phyloP scores from a whole-genome alignment of 2,888 invertebrate species.

The Diogma glabrata region DNA sequence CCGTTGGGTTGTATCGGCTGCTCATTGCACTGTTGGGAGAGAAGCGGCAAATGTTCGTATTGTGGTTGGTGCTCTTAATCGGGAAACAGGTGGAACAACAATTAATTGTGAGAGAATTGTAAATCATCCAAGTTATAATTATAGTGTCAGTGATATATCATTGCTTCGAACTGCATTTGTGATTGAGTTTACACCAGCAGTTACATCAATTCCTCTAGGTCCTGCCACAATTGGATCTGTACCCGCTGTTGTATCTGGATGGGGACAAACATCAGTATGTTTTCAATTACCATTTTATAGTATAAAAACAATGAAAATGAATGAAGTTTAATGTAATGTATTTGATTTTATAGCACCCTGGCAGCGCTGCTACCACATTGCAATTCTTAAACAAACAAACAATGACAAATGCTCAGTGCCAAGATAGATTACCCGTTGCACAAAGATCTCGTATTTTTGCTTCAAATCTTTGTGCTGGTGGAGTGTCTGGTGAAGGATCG shows the following conservation, averaged over 20 bases:
- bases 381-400: constrained; percentile 5
- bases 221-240: background rate
- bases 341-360: too few relatives aligned
- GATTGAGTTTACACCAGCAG: constrained; percentile 5
- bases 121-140: constrained; percentile 14
- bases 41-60: constrained; percentile 10
- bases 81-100: background rate
- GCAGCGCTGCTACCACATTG: constrained; percentile 6
- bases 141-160: constrained; percentile 13
- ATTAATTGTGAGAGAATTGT: constrained; percentile 9
- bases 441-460: constrained; percentile 30
- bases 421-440: constrained; percentile 21
- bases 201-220: constrained; percentile 9
- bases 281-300: too few relatives aligned
- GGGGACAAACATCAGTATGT: constrained; percentile 15
- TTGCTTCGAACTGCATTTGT: background rate
- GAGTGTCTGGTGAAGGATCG: constrained; percentile 21
- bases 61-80: constrained; percentile 8
- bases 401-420: constrained; percentile 13
- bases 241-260: constrained; percentile 10
- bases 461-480: constrained; percentile 29
- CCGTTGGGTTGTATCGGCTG: constrained; percentile 22
- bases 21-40: constrained; percentile 21
- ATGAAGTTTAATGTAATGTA: too few relatives aligned
- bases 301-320: too few relatives aligned